Conservation (phyloP, 2,113 vertebrate genomes). For the Ploceus nigricollis region DNA sequence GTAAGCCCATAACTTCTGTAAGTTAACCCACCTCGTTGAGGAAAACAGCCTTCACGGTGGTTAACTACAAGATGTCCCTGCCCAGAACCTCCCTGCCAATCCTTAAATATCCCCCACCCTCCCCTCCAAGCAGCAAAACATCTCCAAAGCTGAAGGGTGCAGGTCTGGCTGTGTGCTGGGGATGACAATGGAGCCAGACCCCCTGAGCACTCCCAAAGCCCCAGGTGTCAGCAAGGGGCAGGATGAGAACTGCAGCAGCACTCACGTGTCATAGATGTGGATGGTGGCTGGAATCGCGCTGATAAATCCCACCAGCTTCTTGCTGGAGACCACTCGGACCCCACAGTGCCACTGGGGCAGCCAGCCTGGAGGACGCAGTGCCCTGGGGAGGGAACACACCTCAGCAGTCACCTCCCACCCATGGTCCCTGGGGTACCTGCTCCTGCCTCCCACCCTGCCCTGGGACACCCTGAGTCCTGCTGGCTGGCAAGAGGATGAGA, state of each 20-base stretch:
- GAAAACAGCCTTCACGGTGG: neutral
- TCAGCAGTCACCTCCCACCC: neutral
- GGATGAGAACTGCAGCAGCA: neutral
- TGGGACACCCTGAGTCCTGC: neutral
- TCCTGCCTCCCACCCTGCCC: neutral
- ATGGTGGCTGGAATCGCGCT: conserved; percentile 95
- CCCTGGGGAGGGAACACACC: conserved; percentile 72
- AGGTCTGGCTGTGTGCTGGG: neutral
- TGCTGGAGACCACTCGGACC: conserved; percentile 93
- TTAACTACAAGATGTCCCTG: neutral
- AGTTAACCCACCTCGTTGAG: neutral
- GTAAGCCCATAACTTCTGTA: neutral
- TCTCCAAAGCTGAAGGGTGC: fast-evolving
- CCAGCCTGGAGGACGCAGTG: conserved; percentile 95
- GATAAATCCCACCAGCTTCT: conserved; percentile 97
- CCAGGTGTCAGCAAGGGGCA: neutral
- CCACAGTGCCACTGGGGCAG: conserved; percentile 98
- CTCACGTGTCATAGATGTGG: conserved; percentile 93
- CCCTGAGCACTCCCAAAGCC: neutral
- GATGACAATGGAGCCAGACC: neutral
- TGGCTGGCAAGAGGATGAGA: neutral
- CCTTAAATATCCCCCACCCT: neutral
- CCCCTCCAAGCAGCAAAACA: neutral
- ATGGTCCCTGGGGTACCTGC: neutral
- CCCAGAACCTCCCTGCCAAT: neutral